phyloP scores from a whole-genome alignment of 2,113 vertebrate genomes.

The Gila orcuttii region DNA sequence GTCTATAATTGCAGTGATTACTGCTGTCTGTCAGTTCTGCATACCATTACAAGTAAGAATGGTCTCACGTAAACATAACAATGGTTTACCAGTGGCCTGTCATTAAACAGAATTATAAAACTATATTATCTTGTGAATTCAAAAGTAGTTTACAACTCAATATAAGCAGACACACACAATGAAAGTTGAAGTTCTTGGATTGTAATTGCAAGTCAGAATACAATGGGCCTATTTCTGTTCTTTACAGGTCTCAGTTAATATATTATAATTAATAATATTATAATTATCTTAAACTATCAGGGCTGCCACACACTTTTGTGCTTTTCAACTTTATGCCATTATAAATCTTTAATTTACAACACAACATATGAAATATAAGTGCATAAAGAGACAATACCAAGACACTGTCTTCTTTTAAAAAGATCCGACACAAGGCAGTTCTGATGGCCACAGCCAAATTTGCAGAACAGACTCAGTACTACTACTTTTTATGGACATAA shows the following conservation, averaged over 20 bases:
- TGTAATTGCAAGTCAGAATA: neutral
- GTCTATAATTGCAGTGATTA: neutral
- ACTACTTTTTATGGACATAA: neutral
- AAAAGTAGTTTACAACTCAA: neutral
- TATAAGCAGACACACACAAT: neutral
- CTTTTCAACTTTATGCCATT: neutral
- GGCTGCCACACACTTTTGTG: neutral
- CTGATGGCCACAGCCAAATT: neutral
- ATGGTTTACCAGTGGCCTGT: neutral
- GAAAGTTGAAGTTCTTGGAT: neutral
- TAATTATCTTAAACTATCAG: too few species aligned
- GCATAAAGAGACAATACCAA: neutral
- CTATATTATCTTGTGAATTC: neutral
- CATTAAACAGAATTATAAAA: neutral
- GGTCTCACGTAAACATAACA: neutral
- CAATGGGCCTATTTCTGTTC: neutral
- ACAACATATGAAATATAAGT: neutral
- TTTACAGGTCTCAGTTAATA: neutral
- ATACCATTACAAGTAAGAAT: neutral
- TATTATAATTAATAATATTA: neutral
- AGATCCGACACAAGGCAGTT: neutral
- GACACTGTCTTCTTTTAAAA: neutral
- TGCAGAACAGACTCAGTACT: neutral
- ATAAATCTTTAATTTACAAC: neutral
- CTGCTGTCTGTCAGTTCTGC: neutral